phyloP scores from a whole-genome alignment of 1,140 invertebrate species.

The Brachionus calyciflorus region DNA sequence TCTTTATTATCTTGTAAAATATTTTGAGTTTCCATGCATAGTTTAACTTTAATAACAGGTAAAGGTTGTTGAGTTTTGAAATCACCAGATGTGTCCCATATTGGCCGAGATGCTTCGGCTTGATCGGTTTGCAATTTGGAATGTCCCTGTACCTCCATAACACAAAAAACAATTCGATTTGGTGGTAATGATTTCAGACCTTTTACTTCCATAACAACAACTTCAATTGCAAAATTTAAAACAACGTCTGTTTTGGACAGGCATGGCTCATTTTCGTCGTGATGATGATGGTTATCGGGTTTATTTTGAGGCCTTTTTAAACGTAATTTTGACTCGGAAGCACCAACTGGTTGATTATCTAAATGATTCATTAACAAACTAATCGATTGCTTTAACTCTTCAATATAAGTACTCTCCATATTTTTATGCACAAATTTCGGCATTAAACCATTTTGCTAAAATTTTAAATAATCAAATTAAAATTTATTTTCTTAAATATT shows the following conservation, averaged over 20 bases:
- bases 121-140: conserved; percentile 98
- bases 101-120: conserved; percentile 93
- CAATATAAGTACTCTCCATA: conserved; percentile 98
- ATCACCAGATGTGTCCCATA: conserved; percentile 78
- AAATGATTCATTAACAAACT: conserved; percentile 97
- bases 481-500: too few relatives aligned
- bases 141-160: conserved; percentile 95
- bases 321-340: conserved; percentile 83
- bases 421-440: conserved; percentile 99
- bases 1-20: conserved; percentile 98
- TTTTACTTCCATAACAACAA: conserved; percentile 97
- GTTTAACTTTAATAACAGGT: conserved; percentile 87
- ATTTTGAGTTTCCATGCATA: conserved; percentile 95
- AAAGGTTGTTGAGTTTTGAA: conserved; percentile 95
- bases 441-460: conserved; percentile 92
- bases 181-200: conserved; percentile 90
- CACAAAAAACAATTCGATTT: conserved; percentile 98
- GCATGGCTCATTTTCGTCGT: conserved; percentile 47
- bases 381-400: conserved; percentile 94
- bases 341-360: conserved; percentile 91
- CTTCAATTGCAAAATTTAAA: conserved; percentile 90
- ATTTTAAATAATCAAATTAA: too few relatives aligned
- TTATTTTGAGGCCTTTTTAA: conserved; percentile 4
- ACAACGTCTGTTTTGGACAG: conserved; percentile 94
- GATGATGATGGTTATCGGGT: conserved; percentile 48